Percentiles rank a stretch among this genome's conserved stretches.
Conservation (phyloP, 2,888 invertebrate genomes). For the Caenorhabditis macrosperma region DNA sequence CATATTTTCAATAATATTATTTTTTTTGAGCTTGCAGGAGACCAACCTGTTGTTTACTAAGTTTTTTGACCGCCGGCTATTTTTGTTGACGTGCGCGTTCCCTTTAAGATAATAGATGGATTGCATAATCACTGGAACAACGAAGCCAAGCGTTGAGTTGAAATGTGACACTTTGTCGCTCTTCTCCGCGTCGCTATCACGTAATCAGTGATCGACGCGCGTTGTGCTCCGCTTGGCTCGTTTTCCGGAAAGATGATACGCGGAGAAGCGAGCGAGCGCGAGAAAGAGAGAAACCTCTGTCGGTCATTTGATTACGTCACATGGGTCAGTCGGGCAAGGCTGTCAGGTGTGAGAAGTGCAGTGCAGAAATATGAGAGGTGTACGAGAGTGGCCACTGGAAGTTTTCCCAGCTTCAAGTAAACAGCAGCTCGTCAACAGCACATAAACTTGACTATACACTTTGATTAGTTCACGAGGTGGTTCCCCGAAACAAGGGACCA, state of each 20-base stretch:
- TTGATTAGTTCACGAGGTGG: neutral
- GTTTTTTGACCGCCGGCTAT: conserved; percentile 4
- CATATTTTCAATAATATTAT: conserved; percentile 22
- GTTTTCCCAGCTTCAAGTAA: conserved; percentile 21
- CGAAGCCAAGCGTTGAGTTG: neutral
- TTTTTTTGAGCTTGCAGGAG: conserved; percentile 15
- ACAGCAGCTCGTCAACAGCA: conserved; percentile 33
- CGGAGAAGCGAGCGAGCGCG: neutral
- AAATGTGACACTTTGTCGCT: conserved; percentile 13
- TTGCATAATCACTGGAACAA: neutral
- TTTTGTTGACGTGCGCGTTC: neutral
- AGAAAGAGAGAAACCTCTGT: neutral
- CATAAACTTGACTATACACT: conserved; percentile 40
- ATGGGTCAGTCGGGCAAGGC: conserved; percentile 32
- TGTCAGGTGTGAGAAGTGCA: conserved; percentile 46
- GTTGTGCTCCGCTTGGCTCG: conserved; percentile 25
- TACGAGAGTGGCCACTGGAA: conserved; percentile 45
- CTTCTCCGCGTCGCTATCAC: conserved; percentile 15
- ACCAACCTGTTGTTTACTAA: conserved; percentile 6
- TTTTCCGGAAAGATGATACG: conserved; percentile 22
- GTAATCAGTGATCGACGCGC: conserved; percentile 42
- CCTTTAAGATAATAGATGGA: neutral
- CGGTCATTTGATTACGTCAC: conserved; percentile 38
- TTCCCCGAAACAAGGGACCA: neutral
- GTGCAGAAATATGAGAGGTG: conserved; percentile 42